Base-by-base conservation (phyloP, 2,113 vertebrate species). In the Strigops habroptila region DNA sequence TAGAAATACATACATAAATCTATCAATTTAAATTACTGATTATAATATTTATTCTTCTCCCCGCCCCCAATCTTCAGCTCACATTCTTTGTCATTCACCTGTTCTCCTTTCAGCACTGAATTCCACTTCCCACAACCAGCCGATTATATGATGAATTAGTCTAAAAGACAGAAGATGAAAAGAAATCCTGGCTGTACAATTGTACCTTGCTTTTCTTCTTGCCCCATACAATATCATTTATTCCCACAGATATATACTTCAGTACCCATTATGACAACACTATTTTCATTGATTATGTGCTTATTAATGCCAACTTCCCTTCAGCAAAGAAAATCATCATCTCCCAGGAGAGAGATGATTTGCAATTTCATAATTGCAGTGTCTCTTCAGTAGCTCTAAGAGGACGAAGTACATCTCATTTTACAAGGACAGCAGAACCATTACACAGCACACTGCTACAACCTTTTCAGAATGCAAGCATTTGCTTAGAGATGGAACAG, bases 321-420 rank as follows among this genome's bases (percentile, higher is more conserved):
- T 91, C 92, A 89, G 70, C 13, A 6, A 77, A 87, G 80, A 90
- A 95, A 91, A 97, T 92, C 59, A 89, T n/a, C 70, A 81, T 90
- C 67, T 90, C 73, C 85, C 90, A 71, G 86, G 84, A 92, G 81
- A 94, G 31, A 78, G 48, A 89, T 3, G 4, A 79, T 86, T 74
- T 95, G 77, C 48, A 80, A 90, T 92, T 93, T 93, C 75, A 37
- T 73, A 78, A 14, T 85, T 76, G 68, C 5, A 1, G 74, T 64
- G 53, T 63, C 90, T 92, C 69, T 90, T 88, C 93, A 88, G 80
- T 48, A 88, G 64, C 78, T 95, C 88, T 91, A 87, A 87, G 59
- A 79, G 86, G 77, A 64, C 33, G 27, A 91, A 91, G 81, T 48
- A 95, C 81, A 64, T 70, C 85, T 85, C 15, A 8, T 94, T 91